phyloP scores from a whole-genome alignment of 1,140 invertebrate genomes.

The Wiebesia pumilae region DNA sequence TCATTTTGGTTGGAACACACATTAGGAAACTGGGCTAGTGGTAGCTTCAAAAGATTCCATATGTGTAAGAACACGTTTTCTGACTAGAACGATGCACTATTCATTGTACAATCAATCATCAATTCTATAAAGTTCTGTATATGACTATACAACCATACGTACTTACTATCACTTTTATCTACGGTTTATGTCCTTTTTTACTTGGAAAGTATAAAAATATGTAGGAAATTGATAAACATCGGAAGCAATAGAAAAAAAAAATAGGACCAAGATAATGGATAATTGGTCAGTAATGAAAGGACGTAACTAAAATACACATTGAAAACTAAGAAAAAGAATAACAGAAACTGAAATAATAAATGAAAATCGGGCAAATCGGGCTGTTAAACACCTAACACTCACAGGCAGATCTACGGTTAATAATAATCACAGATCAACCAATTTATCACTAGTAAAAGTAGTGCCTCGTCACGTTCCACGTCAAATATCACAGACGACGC shows the following conservation, averaged over 20 bases:
- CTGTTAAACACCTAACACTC: conserved; percentile 73
- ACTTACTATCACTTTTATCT: conserved; percentile 30
- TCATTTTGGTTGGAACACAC: neutral
- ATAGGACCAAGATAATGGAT: neutral
- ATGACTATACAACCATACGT: conserved; percentile 12
- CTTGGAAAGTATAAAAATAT: neutral
- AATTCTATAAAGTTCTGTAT: conserved; percentile 4
- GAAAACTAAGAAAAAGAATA: conserved; percentile 53
- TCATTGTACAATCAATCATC: conserved; percentile 31
- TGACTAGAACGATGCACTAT: conserved; percentile 38
- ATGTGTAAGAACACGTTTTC: conserved; percentile 34
- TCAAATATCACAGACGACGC: conserved; percentile 61
- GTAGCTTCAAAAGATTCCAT: neutral
- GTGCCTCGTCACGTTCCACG: conserved; percentile 56
- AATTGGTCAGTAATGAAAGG: neutral
- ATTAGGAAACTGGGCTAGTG: neutral
- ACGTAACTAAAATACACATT: conserved; percentile 12
- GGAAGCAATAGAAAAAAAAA: neutral
- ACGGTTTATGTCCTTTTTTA: conserved; percentile 23
- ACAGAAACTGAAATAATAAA: conserved; percentile 5
- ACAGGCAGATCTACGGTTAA: conserved; percentile 72
- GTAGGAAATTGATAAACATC: neutral
- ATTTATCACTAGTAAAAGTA: conserved; percentile 65
- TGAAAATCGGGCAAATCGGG: conserved; percentile 65
- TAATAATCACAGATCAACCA: conserved; percentile 65